Conservation (phyloP, 2,113 vertebrate species). For the Microtus richardsoni region DNA sequence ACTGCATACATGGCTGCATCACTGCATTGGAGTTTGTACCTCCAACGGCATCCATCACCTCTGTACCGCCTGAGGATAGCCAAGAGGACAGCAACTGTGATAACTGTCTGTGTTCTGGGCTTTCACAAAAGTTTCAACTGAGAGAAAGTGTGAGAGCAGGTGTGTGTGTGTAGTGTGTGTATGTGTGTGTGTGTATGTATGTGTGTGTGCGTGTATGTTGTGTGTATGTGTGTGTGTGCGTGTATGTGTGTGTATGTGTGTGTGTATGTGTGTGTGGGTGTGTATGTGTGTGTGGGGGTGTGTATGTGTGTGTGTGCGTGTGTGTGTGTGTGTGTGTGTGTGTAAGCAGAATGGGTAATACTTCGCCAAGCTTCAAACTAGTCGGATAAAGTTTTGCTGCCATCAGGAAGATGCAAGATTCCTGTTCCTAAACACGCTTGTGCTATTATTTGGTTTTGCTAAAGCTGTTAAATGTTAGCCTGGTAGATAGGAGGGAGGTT, state of each 20-base stretch:
- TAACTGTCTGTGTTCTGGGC: not conserved
- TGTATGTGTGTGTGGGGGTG: too few relatives aligned
- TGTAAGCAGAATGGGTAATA: not conserved
- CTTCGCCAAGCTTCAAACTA: not conserved
- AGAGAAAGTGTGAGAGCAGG: not conserved
- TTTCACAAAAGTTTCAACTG: not conserved
- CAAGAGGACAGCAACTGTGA: not conserved
- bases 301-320: not conserved
- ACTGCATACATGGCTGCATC: too few relatives aligned
- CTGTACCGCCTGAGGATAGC: not conserved
- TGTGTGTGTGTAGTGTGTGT: not conserved
- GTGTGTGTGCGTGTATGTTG: not conserved
- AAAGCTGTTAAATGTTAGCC: not conserved
- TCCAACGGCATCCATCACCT: not conserved
- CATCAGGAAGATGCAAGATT: not conserved
- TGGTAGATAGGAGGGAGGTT: not conserved
- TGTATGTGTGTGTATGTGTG: too few relatives aligned
- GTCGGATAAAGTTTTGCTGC: not conserved
- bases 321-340: not conserved
- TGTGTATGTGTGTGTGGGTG: too few relatives aligned
- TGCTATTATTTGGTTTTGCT: not conserved
- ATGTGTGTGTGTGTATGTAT: not conserved
- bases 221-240: too few relatives aligned
- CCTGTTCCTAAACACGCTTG: not conserved
- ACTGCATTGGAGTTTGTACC: not conserved